Percentiles rank a stretch among this genome's conserved stretches.
phyloP scores from a whole-genome alignment of 2,113 vertebrate genomes.

The Lophura nycthemera region DNA sequence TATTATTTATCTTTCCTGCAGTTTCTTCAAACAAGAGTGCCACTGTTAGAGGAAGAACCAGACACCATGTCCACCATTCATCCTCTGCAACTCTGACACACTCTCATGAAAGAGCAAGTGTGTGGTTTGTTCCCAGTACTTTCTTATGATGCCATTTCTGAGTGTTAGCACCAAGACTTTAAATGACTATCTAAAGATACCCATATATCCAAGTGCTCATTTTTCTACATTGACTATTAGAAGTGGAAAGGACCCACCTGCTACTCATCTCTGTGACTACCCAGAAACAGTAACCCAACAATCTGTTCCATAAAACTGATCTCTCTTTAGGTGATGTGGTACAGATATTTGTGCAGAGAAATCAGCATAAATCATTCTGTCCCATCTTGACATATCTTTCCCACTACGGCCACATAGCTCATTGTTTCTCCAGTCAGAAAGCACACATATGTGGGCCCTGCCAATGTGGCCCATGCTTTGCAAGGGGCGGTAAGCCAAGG shows the following conservation, averaged over 20 bases:
- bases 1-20: too few species aligned
- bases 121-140: neutral
- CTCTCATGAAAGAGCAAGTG: neutral
- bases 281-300: accelerated
- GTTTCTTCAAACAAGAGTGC: too few species aligned
- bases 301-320: neutral
- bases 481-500: accelerated
- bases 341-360: neutral
- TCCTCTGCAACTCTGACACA: neutral
- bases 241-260: neutral
- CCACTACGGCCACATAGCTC: neutral
- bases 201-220: neutral
- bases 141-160: neutral
- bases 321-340: neutral
- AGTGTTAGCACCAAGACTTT: neutral
- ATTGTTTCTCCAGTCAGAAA: neutral
- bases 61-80: neutral
- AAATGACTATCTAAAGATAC: neutral
- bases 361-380: neutral
- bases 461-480: neutral
- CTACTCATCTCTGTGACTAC: neutral
- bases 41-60: too few species aligned
- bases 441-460: neutral
- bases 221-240: neutral
- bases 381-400: neutral